Evolutionary conservation across 2,797 vertebrate species (phyloP), one percentile per base, ranked within the genome.

Genomic region (Limnodromus scolopaceus): DNA sequence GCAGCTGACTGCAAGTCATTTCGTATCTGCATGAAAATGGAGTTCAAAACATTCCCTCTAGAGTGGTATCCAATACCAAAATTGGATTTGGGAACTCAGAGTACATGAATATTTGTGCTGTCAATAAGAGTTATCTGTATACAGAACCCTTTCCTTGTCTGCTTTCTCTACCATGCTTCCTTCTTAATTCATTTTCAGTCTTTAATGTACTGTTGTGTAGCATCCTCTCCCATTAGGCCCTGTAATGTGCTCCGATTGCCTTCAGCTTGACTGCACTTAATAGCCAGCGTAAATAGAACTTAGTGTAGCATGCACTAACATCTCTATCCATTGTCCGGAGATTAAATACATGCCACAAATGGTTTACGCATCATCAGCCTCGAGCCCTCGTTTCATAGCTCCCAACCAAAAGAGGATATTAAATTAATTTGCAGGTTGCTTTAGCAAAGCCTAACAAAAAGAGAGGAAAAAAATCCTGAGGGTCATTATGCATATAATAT

Each of bases 391-490:
- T 98, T 98, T 98, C 98, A 98, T 98, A 98, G 98, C 98, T 98
- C 97, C 98, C 98, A 98, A 98, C 98, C 98, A 97, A 98, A 98
- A 98, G 98, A 98, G 98, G 98, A 98, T 98, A 98, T 98, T 98
- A 98, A 98, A 98, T 98, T 98, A 98, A 98, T 98, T 98, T 98
- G 98, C 98, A 98, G 98, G 98, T 98, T 98, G 98, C 98, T 98
- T 98, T 98, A 98, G 97, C 98, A 98, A 98, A 98, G 97, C 97
- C 98, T 97, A 98, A 98, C 97, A 98, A 97, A 96, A 97, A 95
- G 96, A 87, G 51, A 23, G 27, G 22, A 41, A 43, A 92, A 96
- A 92, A 94, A 96, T 96, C 91, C 87, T 86, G 80, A 93, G 96
- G 95, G 94, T 96, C 94, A 93, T 88, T 98, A 97, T 98, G 94